Evolutionary conservation across 2,113 vertebrate genomes (phyloP).

Genomic region (Cottus gobio): DNA sequence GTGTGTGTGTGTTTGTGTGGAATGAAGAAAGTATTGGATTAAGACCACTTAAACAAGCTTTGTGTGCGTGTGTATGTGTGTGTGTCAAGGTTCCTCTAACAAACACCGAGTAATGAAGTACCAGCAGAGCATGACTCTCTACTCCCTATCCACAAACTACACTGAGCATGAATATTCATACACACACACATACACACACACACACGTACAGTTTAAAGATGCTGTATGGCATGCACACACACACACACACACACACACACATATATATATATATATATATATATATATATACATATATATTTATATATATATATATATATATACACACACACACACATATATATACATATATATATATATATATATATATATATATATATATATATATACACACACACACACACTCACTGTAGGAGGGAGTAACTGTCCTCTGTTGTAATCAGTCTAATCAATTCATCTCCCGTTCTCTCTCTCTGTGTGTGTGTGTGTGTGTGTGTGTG

Average conservation of each 20-base stretch:
- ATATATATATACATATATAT: slow-evolving; percentile 29
- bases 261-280: slow-evolving; percentile 9
- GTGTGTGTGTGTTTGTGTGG: background rate
- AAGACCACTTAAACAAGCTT: slow-evolving; percentile 37
- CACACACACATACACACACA: slow-evolving; percentile 39
- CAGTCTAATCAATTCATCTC: slow-evolving; percentile 38
- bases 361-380: slow-evolving; percentile 22
- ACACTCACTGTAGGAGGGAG: slow-evolving; percentile 25
- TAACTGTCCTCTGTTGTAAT: slow-evolving; percentile 44
- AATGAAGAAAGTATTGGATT: slow-evolving; percentile 29
- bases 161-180: slow-evolving; percentile 65
- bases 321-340: slow-evolving; percentile 19
- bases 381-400: slow-evolving; percentile 13
- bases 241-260: slow-evolving; percentile 29
- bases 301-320: slow-evolving; percentile 19
- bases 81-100: slow-evolving; percentile 38
- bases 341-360: slow-evolving; percentile 17
- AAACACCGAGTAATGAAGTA: slow-evolving; percentile 61
- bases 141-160: slow-evolving; percentile 43
- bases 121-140: slow-evolving; percentile 51
- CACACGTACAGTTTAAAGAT: slow-evolving; percentile 23
- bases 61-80: slow-evolving; percentile 25
- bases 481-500: slow-evolving; percentile 1
- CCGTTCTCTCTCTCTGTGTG: slow-evolving; percentile 10
- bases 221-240: slow-evolving; percentile 21